Base-by-base conservation (phyloP, 2,888 invertebrate genomes). In the Hirtodrosophila histrioides region DNA sequence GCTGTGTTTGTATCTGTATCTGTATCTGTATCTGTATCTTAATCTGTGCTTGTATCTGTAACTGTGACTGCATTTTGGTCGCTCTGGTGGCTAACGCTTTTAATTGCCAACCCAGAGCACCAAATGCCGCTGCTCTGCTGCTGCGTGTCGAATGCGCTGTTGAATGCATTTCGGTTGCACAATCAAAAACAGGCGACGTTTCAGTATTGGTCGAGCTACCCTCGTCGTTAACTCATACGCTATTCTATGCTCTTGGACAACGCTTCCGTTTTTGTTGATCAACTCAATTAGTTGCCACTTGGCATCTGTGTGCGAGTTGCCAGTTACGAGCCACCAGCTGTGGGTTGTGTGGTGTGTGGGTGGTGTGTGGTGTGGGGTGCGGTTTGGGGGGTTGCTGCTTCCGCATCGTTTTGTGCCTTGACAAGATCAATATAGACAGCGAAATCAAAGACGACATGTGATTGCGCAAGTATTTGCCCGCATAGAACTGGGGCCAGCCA, bases 211-310 rank as follows among this genome's bases (percentile, higher is more conserved):
- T 56, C 45, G 43, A 49, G 49, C 64, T 40, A 51, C 69, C 61
- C 74, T 77, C 78, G 78, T 41, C 40, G 24, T 9, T 12, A 17
- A 17, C 17, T 17, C 17, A 17, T 17, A n/a, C 31, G 53, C 41
- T 12, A 66, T 72, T 71, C 60, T 77, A 56, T 49, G 49, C 23
- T 56, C 10, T 65, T 53, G 49, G 57, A 56, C 46, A 40, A 51
- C 51, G 55, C 63, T 75, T 75, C 68, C 61, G 74, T 63, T 73
- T 31, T 75, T 75, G 75, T 88, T 78, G 86, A 88, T 88, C 69
- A 68, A 78, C 63, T 12, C 67, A 87, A 82, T 82, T 88, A 88
- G 83, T 53, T 66, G 72, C 48, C 68, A 78, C 60, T 78, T 78
- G 82, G 55, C 78, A 60, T 11, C 41, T 39, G 51, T 45, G 61